Base-by-base conservation (phyloP, 2,888 invertebrate species). In the Papilio demoleus region DNA sequence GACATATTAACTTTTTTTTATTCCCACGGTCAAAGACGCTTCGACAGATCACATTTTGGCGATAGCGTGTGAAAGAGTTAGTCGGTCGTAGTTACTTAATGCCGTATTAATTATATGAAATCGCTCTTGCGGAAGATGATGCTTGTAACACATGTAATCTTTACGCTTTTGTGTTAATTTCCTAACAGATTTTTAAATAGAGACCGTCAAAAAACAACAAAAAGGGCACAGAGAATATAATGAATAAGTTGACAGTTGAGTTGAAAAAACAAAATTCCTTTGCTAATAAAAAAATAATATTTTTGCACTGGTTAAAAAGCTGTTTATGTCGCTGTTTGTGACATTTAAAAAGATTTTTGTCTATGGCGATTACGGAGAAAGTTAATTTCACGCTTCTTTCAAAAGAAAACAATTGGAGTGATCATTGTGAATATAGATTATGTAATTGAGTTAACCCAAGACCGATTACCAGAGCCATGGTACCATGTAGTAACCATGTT, bases 381-480 rank as follows among this genome's bases (percentile, higher is more conserved):
- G 34, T 34, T 50, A 17, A 47, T 34, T 63, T 36, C 19, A 42
- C 22, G 42, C 47, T 22, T 59, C 59, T 60, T 50, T 47, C 50
- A 66, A 19, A 47, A 38, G 45, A 45, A 14, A 59, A 65, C 65
- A 66, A 66, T 66, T 60, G 24, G 47, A 27, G 19, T 22, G 61
- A 47, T 47, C 47, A 47, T 47, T 47, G 47, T 47, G 22, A 47
- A 47, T 47, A 47, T 47, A 47, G 22, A 22, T 47, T 47, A 47
- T 22, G 47, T 47, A 47, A 47, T 47, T 47, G 47, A 47, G 47
- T 47, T 47, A 47, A 47, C 42, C 42, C 19, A 19, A n/a, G 17
- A 22, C 22, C 19, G 47, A 47, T 47, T 47, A 47, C 47, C 47
- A 12, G 47, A 47, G 47, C 47, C 47, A 47, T 47, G 22, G 47